Evolutionary conservation across 2,888 invertebrate species (phyloP), one percentile per base, ranked within the genome.

Genomic region (Exocentrus adspersus): DNA sequence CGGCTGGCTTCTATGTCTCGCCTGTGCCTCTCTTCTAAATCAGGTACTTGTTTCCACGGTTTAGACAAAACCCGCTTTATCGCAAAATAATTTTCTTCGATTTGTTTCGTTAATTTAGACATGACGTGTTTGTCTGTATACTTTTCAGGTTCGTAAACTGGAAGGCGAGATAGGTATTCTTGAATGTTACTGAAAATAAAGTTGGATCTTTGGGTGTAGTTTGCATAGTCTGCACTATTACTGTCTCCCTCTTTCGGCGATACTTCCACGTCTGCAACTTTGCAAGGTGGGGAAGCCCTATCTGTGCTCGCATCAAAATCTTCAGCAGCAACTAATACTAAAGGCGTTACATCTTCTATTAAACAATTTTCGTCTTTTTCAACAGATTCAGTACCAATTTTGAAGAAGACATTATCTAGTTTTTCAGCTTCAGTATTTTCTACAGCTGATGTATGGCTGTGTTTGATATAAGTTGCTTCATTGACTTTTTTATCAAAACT

Each of bases 1-100:
- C 53, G 51, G 19, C 24, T 50, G 21, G 60, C 60, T 28, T 69
- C 63, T n/a, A 45, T 28, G 32, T 46, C 20, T 7, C 64, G 32
- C 14, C 32, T 21, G 12, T 28, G 43, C 12, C 48, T 21, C 19
- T 64, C 58, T 28, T 58, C 52, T 2, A 65, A 41, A 52, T 60
- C 32, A 0, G 52, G 6, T 7, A 54, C n/a, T 12, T 56, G 14
- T 16, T 42, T 24, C 41, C 43, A 12, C 3, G 53, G 24, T 9
- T 57, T 16, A 12, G 48, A 37, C 1, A 50, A 17, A n/a, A 52
- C 16, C 16, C 46, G 41, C 9, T 42, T 46, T 16, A 45, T 37
- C 20, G 5, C 4, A 10, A 2, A 16, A 6, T 10, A n/a, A 16
- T 42, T 14, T 10, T 48, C 19, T 7, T 20, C 24, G 0, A 24